Evolutionary conservation across 2,888 invertebrate genomes (phyloP), one percentile per base, ranked within the genome.

Genomic region (Andricus curvator): DNA sequence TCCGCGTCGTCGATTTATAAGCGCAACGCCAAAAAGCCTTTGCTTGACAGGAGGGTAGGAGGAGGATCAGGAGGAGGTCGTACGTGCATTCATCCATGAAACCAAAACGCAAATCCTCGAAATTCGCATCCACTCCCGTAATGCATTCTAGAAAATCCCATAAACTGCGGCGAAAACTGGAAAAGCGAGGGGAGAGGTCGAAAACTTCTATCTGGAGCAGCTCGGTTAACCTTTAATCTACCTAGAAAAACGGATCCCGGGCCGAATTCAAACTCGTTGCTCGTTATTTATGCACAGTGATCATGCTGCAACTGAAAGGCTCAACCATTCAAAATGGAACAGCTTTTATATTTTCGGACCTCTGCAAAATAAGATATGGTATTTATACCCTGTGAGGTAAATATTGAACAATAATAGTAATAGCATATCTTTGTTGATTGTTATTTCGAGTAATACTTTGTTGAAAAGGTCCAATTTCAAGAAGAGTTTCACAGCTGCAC

Each of bases 1-100:
- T 90, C 88, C 89, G 84, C 87, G 68, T 83, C 81, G 84, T 84
- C 88, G 86, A 88, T 88, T 89, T 88, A 89, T 88, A 87, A 84
- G 83, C 84, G 82, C 84, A 84, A 77, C 80, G 80, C 83, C 81
- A 83, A 84, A 84, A 85, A 83, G 80, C 80, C 80, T 64, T 80
- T 77, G 78, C 65, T 65, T 79, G 82, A 81, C 79, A 80, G 80
- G 77, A 80, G 77, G 81, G 81, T 37, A 1, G 8, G 37, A 9
- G 37, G 8, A 37, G 37, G 8, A 37, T 37, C 8, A 79, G 80
- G 78, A 79, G 77, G 81, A 84, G 84, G 82, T 82, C 83, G 80
- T 82, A 82, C 83, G 83, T 84, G 83, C 80, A 56, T 20, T 56
- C 66, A 20, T n/a, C 37, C 66, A 78, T 67, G 81, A 82, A 82